Evolutionary conservation across 1,140 invertebrate species (phyloP).

Genomic region (Cotesia chilonis): DNA sequence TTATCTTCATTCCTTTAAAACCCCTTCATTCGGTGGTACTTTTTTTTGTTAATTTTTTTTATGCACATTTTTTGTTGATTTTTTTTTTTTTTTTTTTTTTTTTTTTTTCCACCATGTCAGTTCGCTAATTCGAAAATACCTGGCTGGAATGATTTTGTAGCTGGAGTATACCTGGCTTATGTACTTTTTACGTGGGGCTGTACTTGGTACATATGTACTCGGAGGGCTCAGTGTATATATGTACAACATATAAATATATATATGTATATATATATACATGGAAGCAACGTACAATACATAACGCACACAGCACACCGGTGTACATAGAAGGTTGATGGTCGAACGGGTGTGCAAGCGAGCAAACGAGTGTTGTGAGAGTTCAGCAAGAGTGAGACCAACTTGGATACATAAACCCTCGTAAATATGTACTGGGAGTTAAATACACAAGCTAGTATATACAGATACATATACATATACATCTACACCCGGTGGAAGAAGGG

Average conservation of each 20-base stretch:
- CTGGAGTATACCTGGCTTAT: slow-evolving; percentile 44
- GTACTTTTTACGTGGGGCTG: slow-evolving; percentile 46
- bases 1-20: neutral
- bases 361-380: slow-evolving; percentile 34
- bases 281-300: slow-evolving; percentile 17
- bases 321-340: slow-evolving; percentile 40
- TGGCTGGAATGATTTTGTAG: slow-evolving; percentile 45
- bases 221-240: slow-evolving; percentile 29
- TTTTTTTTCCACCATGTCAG: slow-evolving; percentile 10
- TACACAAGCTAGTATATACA: slow-evolving; percentile 52
- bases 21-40: too few species aligned
- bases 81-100: too few species aligned
- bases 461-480: neutral
- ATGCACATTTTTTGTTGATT: too few species aligned
- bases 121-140: slow-evolving; percentile 49
- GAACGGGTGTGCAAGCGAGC: slow-evolving; percentile 30
- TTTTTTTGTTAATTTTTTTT: too few species aligned
- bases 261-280: slow-evolving; percentile 22
- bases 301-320: slow-evolving; percentile 36
- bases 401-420: slow-evolving; percentile 38
- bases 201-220: slow-evolving; percentile 30
- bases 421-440: slow-evolving; percentile 50
- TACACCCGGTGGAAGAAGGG: neutral
- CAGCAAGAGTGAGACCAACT: neutral
- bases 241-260: slow-evolving; percentile 27